phyloP scores from a whole-genome alignment of 2,888 invertebrate species.

The Mythimna lalbum region DNA sequence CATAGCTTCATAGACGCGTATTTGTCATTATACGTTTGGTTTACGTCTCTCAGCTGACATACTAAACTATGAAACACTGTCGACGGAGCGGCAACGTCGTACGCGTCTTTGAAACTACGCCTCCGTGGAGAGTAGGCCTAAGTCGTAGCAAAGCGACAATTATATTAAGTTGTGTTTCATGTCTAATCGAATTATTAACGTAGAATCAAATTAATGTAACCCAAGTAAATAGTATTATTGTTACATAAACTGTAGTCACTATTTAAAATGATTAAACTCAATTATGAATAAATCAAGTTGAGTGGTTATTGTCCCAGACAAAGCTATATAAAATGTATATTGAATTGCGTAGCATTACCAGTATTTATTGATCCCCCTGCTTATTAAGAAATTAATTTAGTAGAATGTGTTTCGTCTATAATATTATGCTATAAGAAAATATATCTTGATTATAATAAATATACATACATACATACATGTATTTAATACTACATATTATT shows the following conservation, averaged over 20 bases:
- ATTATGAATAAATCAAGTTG: conserved; percentile 2
- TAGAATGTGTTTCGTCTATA: conserved; percentile 15
- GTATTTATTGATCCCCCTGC: conserved; percentile 46
- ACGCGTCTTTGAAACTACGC: too few species aligned
- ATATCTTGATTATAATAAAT: conserved; percentile 4
- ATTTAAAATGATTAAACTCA: conserved; percentile 11
- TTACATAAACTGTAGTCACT: conserved; percentile 20
- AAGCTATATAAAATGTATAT: conserved; percentile 8
- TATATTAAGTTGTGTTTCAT: conserved; percentile 12
- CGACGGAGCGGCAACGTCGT: too few species aligned
- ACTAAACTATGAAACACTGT: too few species aligned
- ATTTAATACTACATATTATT: conserved; percentile 1
- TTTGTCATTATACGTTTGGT: too few species aligned
- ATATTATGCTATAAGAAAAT: conserved; percentile 10
- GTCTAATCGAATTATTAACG: conserved; percentile 17
- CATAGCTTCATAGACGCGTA: too few species aligned
- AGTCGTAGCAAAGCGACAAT: neutral
- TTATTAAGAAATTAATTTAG: conserved; percentile 24
- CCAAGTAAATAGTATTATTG: neutral
- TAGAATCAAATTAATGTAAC: conserved; percentile 3
- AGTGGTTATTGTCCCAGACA: conserved; percentile 5
- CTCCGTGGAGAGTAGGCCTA: too few species aligned
- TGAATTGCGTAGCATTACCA: conserved; percentile 13
- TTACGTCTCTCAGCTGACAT: too few species aligned
- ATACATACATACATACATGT: neutral